A percentile compares a stretch with the other conserved stretches of the same genome.
Evolutionary conservation across 2,888 invertebrate genomes (phyloP).

Genomic region (Catocala sponsa): DNA sequence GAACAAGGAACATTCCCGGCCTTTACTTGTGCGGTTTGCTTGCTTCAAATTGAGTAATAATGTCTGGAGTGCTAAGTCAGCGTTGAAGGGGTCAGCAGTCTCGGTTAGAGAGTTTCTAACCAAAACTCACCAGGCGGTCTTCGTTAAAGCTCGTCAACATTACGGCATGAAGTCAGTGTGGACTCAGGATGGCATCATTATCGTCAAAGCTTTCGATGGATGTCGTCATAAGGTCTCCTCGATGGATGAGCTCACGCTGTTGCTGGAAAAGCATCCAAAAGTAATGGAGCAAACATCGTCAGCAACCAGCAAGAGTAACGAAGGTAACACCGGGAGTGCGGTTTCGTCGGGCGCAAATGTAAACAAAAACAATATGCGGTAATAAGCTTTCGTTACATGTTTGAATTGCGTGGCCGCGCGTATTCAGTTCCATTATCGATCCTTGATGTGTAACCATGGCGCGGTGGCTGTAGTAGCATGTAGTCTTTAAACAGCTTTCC

Average conservation of each 20-base stretch:
- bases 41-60: not conserved
- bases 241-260: too few species aligned
- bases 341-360: too few species aligned
- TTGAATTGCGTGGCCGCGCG: too few species aligned
- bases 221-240: not conserved
- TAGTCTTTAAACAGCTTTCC: too few species aligned
- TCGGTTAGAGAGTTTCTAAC: not conserved
- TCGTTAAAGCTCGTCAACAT: not conserved
- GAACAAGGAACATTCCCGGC: not conserved
- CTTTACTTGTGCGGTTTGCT: not conserved
- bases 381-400: too few species aligned
- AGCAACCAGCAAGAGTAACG: too few species aligned
- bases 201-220: not conserved
- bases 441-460: too few species aligned
- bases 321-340: too few species aligned
- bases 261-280: not conserved
- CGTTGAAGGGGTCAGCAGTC: not conserved
- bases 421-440: too few species aligned
- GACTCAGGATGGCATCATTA: not conserved
- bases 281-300: too few species aligned
- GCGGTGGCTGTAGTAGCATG: too few species aligned
- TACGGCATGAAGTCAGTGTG: not conserved
- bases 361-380: too few species aligned
- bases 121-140: not conserved
- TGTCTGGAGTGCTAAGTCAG: not conserved